These are phyloP conservation scores for Boleophthalmus pectinirostris DNA, from an alignment of 2,113 vertebrate genomes.

Conservation along the genomic window DNA sequence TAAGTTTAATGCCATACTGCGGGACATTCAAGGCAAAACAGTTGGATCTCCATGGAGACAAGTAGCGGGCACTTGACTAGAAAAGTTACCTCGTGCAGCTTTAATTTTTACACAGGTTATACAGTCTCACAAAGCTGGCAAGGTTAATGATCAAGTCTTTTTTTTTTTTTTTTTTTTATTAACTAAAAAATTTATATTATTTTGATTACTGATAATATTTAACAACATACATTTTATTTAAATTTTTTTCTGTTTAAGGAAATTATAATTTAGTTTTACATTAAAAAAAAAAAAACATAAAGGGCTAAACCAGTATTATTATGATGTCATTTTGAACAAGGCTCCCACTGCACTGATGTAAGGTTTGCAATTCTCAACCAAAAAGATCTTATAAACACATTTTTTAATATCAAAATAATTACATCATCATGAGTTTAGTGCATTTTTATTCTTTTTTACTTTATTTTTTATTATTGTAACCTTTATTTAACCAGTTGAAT, in stretches of 20 bases:
- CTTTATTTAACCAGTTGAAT: too few species aligned
- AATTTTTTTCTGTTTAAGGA: not conserved
- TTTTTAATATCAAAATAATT: too few species aligned
- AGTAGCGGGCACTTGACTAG: not conserved
- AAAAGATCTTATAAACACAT: too few species aligned
- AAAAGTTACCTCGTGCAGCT: not conserved
- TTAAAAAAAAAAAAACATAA: not conserved
- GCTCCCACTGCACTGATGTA: not conserved
- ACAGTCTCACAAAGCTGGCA: constrained; percentile 38
- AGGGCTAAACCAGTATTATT: not conserved
- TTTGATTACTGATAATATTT: not conserved
- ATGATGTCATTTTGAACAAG: not conserved
- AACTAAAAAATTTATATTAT: not conserved
- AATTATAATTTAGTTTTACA: not conserved
- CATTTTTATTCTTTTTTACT: too few species aligned
- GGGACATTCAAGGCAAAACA: not conserved
- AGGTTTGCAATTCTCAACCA: too few species aligned
- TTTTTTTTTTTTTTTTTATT: not conserved
- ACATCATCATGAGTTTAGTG: too few species aligned
- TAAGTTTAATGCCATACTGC: not conserved
- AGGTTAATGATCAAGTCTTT: not conserved
- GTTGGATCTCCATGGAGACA: not conserved
- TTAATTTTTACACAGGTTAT: not conserved
- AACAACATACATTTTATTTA: not conserved
- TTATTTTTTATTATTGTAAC: too few species aligned